phyloP scores from a whole-genome alignment of 2,888 invertebrate species.

The Ariolimax columbianus region DNA sequence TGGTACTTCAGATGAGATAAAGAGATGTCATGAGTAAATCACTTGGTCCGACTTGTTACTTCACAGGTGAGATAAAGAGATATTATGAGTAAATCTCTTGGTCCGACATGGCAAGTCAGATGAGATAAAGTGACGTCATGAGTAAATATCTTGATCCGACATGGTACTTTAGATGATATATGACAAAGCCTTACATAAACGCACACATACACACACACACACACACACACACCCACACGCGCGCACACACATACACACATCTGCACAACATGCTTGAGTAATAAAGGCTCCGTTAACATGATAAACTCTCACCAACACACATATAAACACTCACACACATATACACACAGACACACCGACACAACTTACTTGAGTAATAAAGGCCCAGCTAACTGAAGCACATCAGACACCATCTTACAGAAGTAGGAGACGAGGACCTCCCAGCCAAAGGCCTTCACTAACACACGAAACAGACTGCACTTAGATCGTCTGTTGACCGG shows the following conservation, averaged over 20 bases:
- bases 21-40: too few relatives aligned
- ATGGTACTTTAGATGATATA: too few relatives aligned
- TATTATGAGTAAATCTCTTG: too few relatives aligned
- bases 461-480: constrained; percentile 53
- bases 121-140: too few relatives aligned
- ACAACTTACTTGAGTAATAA: constrained; percentile 55
- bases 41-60: too few relatives aligned
- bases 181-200: not conserved
- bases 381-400: constrained; percentile 55
- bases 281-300: not conserved
- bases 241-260: not conserved
- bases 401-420: constrained; percentile 56
- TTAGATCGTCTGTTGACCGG: constrained; percentile 29
- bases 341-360: not conserved
- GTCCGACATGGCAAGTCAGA: too few relatives aligned
- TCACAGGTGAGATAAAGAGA: too few relatives aligned
- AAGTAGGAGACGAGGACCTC: constrained; percentile 58
- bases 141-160: too few relatives aligned
- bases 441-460: constrained; percentile 58
- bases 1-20: too few relatives aligned
- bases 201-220: not conserved
- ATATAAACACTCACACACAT: not conserved
- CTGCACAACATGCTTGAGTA: not conserved
- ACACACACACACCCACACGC: not conserved
- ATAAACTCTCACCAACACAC: not conserved